Evolutionary conservation across 2,888 invertebrate genomes (phyloP), one percentile per base, ranked within the genome.

Genomic region (Meiosimyza platycephala): DNA sequence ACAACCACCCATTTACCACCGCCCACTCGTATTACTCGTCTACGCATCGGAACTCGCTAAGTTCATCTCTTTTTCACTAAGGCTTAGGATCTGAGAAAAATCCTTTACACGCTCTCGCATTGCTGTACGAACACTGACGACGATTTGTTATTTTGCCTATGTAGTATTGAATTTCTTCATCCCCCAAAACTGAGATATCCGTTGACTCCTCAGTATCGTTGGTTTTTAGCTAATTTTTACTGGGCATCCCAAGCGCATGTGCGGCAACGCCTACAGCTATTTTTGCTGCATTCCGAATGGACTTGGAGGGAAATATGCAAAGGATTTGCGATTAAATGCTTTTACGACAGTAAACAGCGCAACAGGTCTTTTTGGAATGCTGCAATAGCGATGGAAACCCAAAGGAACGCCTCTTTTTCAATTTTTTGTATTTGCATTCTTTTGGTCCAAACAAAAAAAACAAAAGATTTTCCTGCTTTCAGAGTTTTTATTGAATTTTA

Each of bases 241-340:
- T 9, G 64, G 72, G 50, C 40, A 16, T 16, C 12, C 16, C 51
- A 15, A 78, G 82, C 86, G 86, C 86, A 86, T 83, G 83, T 79
- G 82, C 81, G 80, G 84, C 74, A 83, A 83, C 86, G 86, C 86
- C 86, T 80, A 80, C 82, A 77, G 77, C 75, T 77, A 79, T 79
- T 80, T 76, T 47, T 55, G 66, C 74, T 77, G 71, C 69, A 72
- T 74, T 74, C 72, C 74, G 59, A 66, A 71, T 76, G 73, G 71
- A 74, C 74, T 76, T 73, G 69, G 64, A 33, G 65, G 65, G 59
- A 64, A 59, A 68, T 60, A 59, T 73, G 68, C 74, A 74, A 68
- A 68, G 71, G 72, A 74, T 74, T 76, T 70, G 68, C 54, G 69
- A 70, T 59, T 40, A 55, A 22, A 16, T 15, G 57, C 47, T 40